Base-by-base conservation (phyloP, 2,797 vertebrate species). In the Melanotaenia nigrans region DNA sequence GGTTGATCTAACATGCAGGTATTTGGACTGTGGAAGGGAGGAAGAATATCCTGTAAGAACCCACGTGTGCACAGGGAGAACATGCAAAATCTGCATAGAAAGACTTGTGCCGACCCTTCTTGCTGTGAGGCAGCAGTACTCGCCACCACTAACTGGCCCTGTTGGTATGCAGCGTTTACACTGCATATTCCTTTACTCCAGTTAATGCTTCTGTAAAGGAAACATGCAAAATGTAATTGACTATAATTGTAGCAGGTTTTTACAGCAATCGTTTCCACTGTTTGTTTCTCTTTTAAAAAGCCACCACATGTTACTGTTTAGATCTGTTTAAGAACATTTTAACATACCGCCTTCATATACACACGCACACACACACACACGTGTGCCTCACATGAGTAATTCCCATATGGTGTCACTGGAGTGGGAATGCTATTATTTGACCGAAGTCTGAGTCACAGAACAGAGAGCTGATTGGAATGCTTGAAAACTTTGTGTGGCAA, bases 331-430 rank as follows among this genome's bases (percentile, higher is more conserved):
- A 36, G 65, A 83, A 86, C 61, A 70, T 80, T 82, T 71, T 38
- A 36, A 25, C 8, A 11, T 9, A 24, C n/a, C 65, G 51, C 87
- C 78, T 83, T 45, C 5, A 5, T 45, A 20, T 68, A 33, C 71
- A 53, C 16, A 75, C 84, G 82, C 79, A 71, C 79, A 83, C 74
- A 57, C 79, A 57, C 79, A 65, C 35, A 35, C 63, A 71, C 40
- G 42, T 85, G 77, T 79, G 78, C 56, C 76, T 81, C 60, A 63
- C 40, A 24, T 90, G 86, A 89, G 73, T 78, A 76, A 74, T 63
- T 4, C 63, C 77, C 74, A 85, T 83, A 66, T 86, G 76, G 73
- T 71, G 71, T 74, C 75, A 66, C 78, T 84, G 78, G 38, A 40
- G 38, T 40, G 14, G 38, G 38, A 20, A 20, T 28, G 72, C 56